Percentiles rank a stretch among this genome's conserved stretches.
Evolutionary conservation across 2,888 invertebrate genomes (phyloP).

Genomic region (Campaea margaritaria): DNA sequence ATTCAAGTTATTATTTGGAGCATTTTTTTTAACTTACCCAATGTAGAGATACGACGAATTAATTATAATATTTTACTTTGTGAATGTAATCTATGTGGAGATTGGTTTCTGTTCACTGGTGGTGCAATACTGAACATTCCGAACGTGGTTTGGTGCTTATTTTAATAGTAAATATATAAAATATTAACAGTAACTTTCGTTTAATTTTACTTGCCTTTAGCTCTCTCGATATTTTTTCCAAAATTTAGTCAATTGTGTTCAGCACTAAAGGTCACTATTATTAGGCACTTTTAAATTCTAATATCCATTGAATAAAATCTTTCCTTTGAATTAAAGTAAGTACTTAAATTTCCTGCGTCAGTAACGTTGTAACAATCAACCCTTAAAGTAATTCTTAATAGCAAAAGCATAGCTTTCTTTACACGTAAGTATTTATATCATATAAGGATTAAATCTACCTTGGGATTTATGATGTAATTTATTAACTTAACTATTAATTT

Average conservation of each 20-base stretch:
- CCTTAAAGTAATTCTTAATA: conserved; percentile 40
- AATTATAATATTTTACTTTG: conserved; percentile 28
- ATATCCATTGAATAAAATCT: conserved; percentile 2
- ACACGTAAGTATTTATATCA: conserved; percentile 64
- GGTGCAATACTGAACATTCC: conserved; percentile 84
- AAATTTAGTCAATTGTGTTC: conserved; percentile 35
- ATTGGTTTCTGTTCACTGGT: conserved; percentile 73
- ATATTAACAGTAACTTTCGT: conserved; percentile 73
- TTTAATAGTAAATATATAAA: conserved; percentile 80
- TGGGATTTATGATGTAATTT: conserved; percentile 65
- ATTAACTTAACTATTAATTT: conserved; percentile 65
- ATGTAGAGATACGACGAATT: conserved; percentile 11
- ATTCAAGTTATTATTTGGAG: conserved; percentile 49
- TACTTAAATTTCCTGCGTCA: conserved; percentile 49
- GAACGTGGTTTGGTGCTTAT: conserved; percentile 82
- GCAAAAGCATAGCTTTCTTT: conserved; percentile 60
- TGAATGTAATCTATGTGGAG: conserved; percentile 60
- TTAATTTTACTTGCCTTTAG: conserved; percentile 65
- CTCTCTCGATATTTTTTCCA: conserved; percentile 58
- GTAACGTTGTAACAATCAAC: conserved; percentile 34
- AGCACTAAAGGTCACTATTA: conserved; percentile 79
- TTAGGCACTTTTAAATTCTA: conserved; percentile 34
- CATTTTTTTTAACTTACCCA: conserved; percentile 11
- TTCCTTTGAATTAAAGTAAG: conserved; percentile 27
- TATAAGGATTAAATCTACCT: conserved; percentile 54